Base-by-base conservation (phyloP, 2,888 invertebrate genomes). In the Apotomis betuletana region DNA sequence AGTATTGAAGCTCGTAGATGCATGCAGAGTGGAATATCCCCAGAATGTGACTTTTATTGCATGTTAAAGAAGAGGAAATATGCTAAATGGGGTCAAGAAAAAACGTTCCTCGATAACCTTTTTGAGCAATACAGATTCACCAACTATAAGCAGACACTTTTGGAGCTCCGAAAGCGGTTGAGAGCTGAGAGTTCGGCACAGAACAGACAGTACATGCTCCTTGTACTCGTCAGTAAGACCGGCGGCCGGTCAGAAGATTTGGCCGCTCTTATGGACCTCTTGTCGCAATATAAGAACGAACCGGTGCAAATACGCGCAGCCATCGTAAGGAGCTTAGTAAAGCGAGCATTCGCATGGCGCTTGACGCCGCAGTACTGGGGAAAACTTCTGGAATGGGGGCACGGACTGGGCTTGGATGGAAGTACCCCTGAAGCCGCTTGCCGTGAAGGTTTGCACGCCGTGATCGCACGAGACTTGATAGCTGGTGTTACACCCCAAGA, bases 161-260 rank as follows among this genome's bases (percentile, higher is more conserved):
- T 77, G 5, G 89, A 90, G 27, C 77, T 91, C 0, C 77, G 76
- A 1, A 84, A 81, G 54, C 81, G 82, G 12, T 74, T 91, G 54
- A 68, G 74, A 27, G 79, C 81, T 1, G 84, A 85, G 61, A 84
- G 83, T 61, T 80, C 83, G 3, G 73, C 81, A 0, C 82, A 89
- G 55, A 85, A 84, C 36, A 79, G 91, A 12, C 83, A 88, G 51
- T 86, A 83, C 67, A 90, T 91, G 76, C 80, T 91, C 70, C 77
- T 90, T 3, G 90, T 91, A 4, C 79, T 91, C 41, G 84, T 91
- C 0, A 91, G 90, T 74, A 91, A 91, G 74, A 87, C 80, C 36
- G 90, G 89, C 4, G 86, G 87, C 0, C 79, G 82, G 38, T 75
- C 74, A 5, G 83, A 83, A 2, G 79, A 82, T 57, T 76, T 90